A percentile compares a stretch with the other conserved stretches of the same genome.
phyloP scores from a whole-genome alignment of 2,113 vertebrate genomes.

The Poeciliopsis turrubarensis region DNA sequence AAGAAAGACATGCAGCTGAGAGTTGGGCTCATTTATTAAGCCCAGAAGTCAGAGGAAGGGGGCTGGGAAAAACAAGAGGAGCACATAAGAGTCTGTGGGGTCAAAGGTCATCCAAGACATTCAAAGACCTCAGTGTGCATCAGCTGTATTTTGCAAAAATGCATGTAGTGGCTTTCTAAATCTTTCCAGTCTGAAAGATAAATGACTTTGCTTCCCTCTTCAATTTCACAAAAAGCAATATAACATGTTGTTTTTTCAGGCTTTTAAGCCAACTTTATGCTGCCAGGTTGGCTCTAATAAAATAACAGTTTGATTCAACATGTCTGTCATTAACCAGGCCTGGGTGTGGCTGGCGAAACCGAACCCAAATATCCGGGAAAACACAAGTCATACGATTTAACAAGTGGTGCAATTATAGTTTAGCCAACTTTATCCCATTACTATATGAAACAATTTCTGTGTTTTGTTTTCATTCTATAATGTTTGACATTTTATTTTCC shows the following conservation, averaged over 20 bases:
- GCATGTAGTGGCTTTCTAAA: too few relatives aligned
- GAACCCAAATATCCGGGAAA: too few relatives aligned
- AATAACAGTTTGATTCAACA: background rate
- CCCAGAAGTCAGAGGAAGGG: slow-evolving; percentile 20
- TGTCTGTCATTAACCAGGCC: background rate
- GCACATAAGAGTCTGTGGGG: slow-evolving; percentile 17
- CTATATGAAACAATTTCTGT: too few relatives aligned
- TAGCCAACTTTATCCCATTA: too few relatives aligned
- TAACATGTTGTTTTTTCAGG: background rate
- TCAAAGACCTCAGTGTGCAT: background rate
- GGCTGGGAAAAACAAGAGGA: slow-evolving; percentile 30
- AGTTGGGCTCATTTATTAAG: slow-evolving; percentile 34
- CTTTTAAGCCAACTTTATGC: background rate
- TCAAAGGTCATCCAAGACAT: slow-evolving; percentile 29
- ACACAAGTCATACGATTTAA: too few relatives aligned
- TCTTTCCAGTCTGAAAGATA: background rate
- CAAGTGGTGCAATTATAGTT: too few relatives aligned
- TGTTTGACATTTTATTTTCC: background rate
- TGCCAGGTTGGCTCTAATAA: background rate
- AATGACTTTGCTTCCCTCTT: background rate
- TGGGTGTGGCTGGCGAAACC: background rate
- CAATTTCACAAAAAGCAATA: background rate
- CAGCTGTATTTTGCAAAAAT: too few relatives aligned
- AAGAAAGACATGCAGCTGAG: background rate
- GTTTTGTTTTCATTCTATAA: background rate